Percentiles rank a stretch among this genome's conserved stretches.
phyloP scores from a whole-genome alignment of 2,797 vertebrate species.

The Mus spretus region DNA sequence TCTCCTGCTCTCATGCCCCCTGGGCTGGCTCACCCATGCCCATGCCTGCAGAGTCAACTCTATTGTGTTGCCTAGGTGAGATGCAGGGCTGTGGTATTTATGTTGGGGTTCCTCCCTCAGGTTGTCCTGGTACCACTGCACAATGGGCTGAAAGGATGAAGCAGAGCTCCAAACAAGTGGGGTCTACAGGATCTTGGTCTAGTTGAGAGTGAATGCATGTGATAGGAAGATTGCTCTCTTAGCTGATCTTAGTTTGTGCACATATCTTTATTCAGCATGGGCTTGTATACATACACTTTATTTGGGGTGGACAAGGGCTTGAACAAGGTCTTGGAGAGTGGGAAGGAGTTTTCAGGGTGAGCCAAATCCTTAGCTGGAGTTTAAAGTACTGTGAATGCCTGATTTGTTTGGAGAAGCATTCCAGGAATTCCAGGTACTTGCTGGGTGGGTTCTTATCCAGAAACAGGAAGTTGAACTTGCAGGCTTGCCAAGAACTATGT shows the following conservation, averaged over 20 bases:
- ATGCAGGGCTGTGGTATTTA: neutral
- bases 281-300: neutral
- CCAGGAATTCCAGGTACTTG: neutral
- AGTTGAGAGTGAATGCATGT: neutral
- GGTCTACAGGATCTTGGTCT: neutral
- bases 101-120: neutral
- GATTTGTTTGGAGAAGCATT: neutral
- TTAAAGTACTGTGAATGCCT: neutral
- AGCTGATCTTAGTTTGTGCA: neutral
- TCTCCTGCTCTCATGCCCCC: neutral
- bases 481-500: neutral
- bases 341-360: neutral
- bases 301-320: neutral
- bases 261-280: neutral
- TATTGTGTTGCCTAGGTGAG: neutral
- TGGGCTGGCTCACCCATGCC: neutral
- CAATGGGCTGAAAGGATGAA: neutral
- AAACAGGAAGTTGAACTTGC: neutral
- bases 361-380: neutral
- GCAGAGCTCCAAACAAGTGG: neutral
- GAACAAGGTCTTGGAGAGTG: neutral
- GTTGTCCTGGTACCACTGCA: neutral
- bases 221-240: neutral
- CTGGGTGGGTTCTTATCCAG: neutral
- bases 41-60: neutral